phyloP scores from a whole-genome alignment of 2,113 vertebrate species.

The Cathartes aura region DNA sequence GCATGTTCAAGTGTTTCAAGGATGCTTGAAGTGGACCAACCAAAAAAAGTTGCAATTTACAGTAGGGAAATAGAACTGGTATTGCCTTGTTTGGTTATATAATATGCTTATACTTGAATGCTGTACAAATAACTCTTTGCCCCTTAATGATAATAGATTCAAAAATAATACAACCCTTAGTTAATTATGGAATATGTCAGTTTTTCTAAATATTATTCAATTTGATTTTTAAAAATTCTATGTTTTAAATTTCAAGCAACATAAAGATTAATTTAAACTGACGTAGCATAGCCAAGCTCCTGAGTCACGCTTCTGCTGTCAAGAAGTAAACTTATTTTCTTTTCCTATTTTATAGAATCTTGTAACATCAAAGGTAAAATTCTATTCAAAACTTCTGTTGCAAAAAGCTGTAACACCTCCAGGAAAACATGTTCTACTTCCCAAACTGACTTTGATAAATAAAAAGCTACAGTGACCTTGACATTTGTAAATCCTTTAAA shows the following conservation, averaged over 20 bases:
- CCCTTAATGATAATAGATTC: background rate
- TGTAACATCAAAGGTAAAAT: background rate
- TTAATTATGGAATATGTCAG: background rate
- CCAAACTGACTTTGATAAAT: background rate
- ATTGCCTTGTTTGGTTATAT: background rate
- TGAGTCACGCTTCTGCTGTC: background rate
- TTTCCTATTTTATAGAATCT: background rate
- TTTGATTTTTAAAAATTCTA: background rate
- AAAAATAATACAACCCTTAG: background rate
- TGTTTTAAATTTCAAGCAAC: background rate
- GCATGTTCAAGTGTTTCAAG: background rate
- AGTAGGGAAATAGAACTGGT: background rate
- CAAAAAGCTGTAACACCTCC: background rate
- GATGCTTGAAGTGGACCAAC: background rate
- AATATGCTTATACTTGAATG: background rate
- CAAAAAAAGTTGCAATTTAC: background rate
- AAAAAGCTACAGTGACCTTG: background rate
- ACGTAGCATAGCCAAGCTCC: background rate
- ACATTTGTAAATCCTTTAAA: conserved; percentile 2
- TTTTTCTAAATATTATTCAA: background rate
- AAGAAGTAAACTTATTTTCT: background rate
- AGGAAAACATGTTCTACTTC: background rate
- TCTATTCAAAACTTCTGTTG: background rate
- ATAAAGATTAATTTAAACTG: background rate
- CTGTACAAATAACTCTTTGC: background rate